Evolutionary conservation across 2,888 invertebrate species (phyloP).

Genomic region (Lithophane semibrunnea): DNA sequence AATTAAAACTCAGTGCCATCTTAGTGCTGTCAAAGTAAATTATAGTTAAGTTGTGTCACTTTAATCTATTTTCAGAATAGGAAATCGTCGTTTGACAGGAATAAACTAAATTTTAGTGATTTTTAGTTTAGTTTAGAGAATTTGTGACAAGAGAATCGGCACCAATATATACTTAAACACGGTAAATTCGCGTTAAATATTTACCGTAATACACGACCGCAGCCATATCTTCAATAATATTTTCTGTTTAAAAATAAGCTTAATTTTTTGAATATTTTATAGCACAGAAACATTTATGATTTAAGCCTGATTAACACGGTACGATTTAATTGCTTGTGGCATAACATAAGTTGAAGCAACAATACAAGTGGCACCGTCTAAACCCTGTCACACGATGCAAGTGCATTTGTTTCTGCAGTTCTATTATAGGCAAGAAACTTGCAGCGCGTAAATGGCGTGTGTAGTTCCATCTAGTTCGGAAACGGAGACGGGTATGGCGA

Average conservation of each 20-base stretch:
- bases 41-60: too few species aligned
- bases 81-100: too few species aligned
- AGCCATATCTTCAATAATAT: neutral
- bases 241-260: neutral
- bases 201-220: neutral
- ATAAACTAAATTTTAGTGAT: too few species aligned
- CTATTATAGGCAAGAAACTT: too few species aligned
- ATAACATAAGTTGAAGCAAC: neutral
- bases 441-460: neutral
- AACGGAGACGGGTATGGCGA: constrained; percentile 27
- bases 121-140: too few species aligned
- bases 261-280: too few species aligned
- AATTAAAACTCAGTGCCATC: too few species aligned
- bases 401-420: too few species aligned
- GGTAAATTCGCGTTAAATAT: neutral
- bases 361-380: neutral
- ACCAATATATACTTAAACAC: neutral
- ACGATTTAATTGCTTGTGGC: neutral
- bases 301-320: neutral
- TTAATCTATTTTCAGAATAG: too few species aligned
- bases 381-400: too few species aligned
- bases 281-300: neutral
- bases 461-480: constrained; percentile 27
- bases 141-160: too few species aligned
- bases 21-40: too few species aligned